Conservation (phyloP, 2,113 vertebrate genomes). For the Python bivittatus region DNA sequence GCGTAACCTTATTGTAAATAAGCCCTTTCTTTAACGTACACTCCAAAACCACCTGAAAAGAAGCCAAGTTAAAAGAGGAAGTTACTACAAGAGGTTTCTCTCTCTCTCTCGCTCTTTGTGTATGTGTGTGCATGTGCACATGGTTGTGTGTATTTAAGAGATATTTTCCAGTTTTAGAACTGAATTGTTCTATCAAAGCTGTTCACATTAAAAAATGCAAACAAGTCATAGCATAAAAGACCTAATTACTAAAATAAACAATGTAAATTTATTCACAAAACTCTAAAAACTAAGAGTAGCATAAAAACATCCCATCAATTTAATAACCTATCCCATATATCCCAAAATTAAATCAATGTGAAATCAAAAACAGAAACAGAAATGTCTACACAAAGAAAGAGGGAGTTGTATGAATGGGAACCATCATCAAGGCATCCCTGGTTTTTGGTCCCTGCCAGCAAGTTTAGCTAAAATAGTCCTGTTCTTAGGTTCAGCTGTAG, state of each 20-base stretch:
- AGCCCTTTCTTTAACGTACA: slow-evolving; percentile 94
- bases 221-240: background rate
- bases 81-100: background rate
- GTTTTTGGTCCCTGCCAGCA: background rate
- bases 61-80: slow-evolving; percentile 40
- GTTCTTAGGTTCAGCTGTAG: too few relatives aligned
- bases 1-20: slow-evolving; percentile 97
- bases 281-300: background rate
- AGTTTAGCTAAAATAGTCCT: background rate
- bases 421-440: too few relatives aligned
- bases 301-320: background rate
- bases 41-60: slow-evolving; percentile 92
- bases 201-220: background rate
- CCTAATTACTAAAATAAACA: background rate
- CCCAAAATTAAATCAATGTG: background rate
- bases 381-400: background rate
- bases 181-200: background rate
- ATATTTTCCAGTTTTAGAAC: background rate
- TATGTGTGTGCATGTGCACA: too few relatives aligned
- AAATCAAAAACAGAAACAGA: background rate
- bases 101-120: too few relatives aligned
- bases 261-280: background rate
- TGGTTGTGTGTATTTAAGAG: background rate
- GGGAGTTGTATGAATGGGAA: background rate
- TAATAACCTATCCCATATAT: background rate